These are phyloP conservation scores for Tortricodes alternella DNA, from an alignment of 2,888 invertebrate species.

Conservation along the genomic window DNA sequence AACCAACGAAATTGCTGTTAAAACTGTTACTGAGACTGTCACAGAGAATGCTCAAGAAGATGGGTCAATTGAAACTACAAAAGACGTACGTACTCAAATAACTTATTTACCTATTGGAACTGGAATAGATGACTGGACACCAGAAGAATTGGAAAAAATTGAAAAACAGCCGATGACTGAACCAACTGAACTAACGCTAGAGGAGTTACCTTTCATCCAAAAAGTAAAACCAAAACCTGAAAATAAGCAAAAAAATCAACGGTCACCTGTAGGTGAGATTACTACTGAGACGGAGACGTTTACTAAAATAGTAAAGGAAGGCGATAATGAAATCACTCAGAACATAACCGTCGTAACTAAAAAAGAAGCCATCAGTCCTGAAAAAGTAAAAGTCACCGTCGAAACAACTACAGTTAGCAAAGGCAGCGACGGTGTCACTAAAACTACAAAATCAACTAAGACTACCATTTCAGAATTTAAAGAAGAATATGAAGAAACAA, in stretches of 20 bases:
- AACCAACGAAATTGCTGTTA: slow-evolving; percentile 70
- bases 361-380: slow-evolving; percentile 75
- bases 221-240: slow-evolving; percentile 48
- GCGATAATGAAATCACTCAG: slow-evolving; percentile 72
- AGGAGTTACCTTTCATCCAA: slow-evolving; percentile 47
- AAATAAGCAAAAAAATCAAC: slow-evolving; percentile 61
- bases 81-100: slow-evolving; percentile 76
- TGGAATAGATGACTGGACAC: slow-evolving; percentile 72
- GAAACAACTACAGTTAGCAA: slow-evolving; percentile 77
- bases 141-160: slow-evolving; percentile 69
- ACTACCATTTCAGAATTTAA: slow-evolving; percentile 77
- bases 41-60: slow-evolving; percentile 70
- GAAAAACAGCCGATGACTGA: slow-evolving; percentile 58
- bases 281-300: slow-evolving; percentile 75
- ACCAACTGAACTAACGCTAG: slow-evolving; percentile 47
- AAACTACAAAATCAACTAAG: slow-evolving; percentile 78
- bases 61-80: slow-evolving; percentile 73
- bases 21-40: slow-evolving; percentile 73
- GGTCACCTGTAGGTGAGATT: slow-evolving; percentile 74
- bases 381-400: slow-evolving; percentile 73
- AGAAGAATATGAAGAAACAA: slow-evolving; percentile 75
- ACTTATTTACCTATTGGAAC: slow-evolving; percentile 75
- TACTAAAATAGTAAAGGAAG: slow-evolving; percentile 71
- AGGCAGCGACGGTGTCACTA: slow-evolving; percentile 71
- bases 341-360: slow-evolving; percentile 77